A percentile compares a stretch with the other conserved stretches of the same genome.
These are phyloP conservation scores for Syngnathus typhle DNA, from an alignment of 2,113 vertebrate genomes.

Conservation along the genomic window DNA sequence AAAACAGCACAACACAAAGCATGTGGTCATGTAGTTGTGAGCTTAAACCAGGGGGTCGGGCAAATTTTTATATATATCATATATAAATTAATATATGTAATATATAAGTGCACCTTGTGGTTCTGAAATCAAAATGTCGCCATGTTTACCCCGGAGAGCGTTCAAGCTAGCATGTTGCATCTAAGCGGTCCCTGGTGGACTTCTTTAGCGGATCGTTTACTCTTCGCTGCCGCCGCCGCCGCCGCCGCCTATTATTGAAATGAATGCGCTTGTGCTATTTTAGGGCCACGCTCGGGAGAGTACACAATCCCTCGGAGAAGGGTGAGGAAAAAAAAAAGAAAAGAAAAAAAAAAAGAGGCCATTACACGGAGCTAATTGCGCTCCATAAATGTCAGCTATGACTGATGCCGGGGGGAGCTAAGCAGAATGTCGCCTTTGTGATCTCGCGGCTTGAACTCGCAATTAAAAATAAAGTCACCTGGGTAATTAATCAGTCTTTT, in stretches of 20 bases:
- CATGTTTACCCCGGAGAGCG: not conserved
- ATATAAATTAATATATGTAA: not conserved
- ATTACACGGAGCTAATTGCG: conserved; percentile 64
- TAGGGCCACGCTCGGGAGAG: conserved; percentile 51
- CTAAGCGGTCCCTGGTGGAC: not conserved
- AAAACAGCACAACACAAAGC: not conserved
- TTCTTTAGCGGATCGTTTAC: conserved; percentile 9
- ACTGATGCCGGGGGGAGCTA: conserved; percentile 57
- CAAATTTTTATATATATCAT: too few relatives aligned
- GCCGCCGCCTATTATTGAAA: conserved; percentile 54
- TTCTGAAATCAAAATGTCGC: not conserved
- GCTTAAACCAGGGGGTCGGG: not conserved
- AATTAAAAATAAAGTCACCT: conserved; percentile 2
- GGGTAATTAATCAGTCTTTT: conserved; percentile 28
- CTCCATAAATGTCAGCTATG: conserved; percentile 67
- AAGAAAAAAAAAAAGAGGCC: conserved; percentile 5
- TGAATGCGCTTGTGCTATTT: conserved; percentile 60
- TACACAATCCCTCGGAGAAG: conserved; percentile 41
- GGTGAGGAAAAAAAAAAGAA: conserved; percentile 22
- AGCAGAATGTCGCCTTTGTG: conserved; percentile 41
- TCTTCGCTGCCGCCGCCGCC: not conserved
- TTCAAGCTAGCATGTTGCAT: not conserved
- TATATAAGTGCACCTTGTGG: not conserved
- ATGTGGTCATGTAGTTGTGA: not conserved
- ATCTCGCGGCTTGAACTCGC: conserved; percentile 20